Evolutionary conservation across 1,140 invertebrate species (phyloP).

Genomic region (Danaus plexippus): DNA sequence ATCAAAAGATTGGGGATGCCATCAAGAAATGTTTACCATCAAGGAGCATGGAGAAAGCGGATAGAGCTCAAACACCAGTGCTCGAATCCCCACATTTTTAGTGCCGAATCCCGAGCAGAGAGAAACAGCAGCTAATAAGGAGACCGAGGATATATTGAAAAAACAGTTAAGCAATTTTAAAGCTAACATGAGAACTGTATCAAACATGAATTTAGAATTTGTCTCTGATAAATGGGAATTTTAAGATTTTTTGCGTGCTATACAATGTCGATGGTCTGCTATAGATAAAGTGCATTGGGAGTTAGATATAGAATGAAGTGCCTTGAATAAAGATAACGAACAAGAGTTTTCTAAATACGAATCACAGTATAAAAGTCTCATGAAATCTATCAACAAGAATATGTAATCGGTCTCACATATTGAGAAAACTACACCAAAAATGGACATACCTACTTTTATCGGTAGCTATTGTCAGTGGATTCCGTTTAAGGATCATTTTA

Average conservation of each 20-base stretch:
- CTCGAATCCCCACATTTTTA: no score
- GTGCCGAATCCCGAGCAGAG: no score
- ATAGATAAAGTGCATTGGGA: conserved; percentile 11
- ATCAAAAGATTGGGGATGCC: background rate
- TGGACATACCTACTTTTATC: no score
- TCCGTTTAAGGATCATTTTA: no score
- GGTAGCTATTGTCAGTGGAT: no score
- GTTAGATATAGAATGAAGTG: conserved; percentile 10
- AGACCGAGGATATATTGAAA: conserved; percentile 6
- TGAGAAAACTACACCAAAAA: no score
- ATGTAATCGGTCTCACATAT: conserved; percentile 9
- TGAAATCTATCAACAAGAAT: conserved; percentile 11
- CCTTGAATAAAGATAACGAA: conserved; percentile 11
- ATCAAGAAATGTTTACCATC: background rate
- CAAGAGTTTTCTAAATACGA: conserved; percentile 7
- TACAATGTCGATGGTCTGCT: conserved; percentile 12
- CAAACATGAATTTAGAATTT: conserved; percentile 2
- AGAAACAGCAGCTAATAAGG: no score
- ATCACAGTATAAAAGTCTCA: conserved; percentile 5
- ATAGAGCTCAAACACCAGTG: no score
- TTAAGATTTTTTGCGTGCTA: conserved; percentile 2
- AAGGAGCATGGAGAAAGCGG: no score
- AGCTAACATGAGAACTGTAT: conserved; percentile 8
- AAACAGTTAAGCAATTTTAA: conserved; percentile 13
- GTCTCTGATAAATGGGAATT: conserved; percentile 10